Evolutionary conservation across 1,140 invertebrate species (phyloP), one percentile per base, ranked within the genome.

Genomic region (Mercenaria mercenaria): DNA sequence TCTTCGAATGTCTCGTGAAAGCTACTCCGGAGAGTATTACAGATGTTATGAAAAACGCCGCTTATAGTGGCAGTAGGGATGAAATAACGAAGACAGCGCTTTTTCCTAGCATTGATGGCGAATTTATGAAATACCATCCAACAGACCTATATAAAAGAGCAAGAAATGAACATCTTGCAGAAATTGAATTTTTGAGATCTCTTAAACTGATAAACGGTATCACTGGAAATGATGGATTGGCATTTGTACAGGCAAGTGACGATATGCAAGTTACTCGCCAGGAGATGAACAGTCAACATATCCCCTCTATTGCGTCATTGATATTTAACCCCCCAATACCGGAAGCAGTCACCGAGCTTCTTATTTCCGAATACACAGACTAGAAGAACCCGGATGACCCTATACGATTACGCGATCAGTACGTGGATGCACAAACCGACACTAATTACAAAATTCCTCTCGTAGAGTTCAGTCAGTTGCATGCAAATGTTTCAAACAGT

Each of bases 171-270:
- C 13, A 20, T 69, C 61, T 34, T n/a, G 50, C 6, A 56, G 61
- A 37, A 3, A 32, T 13, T 15, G 41, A 6, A 77, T 76, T 61
- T 20, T 88, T 83, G 34, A 41, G 43, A 29, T 86, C 82, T 6
- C 39, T 91, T 20, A 79, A 91, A 61, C 37, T 87, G 29, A 29
- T 91, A 2, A 83, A 69, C 29, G 90, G 90, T 13, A 83, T 50
- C 20, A 79, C 64, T 20, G 34, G 29, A 6, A 34, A 26, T 0
- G 90, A 91, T 23, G 79, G 72, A n/a, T n/a, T 15, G 81, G 77
- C 26, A n/a, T 11, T 18, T 52, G 29, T 52, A 26, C 32, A 26
- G 20, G 20, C 26, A 26, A 8, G 20, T 20, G 47, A 76, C 20
- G 23, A 39, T 41, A 4, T 76, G 13, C 34, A 41, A 76, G 1